phyloP scores from a whole-genome alignment of 1,140 invertebrate species.

The Berghia stephanieae region DNA sequence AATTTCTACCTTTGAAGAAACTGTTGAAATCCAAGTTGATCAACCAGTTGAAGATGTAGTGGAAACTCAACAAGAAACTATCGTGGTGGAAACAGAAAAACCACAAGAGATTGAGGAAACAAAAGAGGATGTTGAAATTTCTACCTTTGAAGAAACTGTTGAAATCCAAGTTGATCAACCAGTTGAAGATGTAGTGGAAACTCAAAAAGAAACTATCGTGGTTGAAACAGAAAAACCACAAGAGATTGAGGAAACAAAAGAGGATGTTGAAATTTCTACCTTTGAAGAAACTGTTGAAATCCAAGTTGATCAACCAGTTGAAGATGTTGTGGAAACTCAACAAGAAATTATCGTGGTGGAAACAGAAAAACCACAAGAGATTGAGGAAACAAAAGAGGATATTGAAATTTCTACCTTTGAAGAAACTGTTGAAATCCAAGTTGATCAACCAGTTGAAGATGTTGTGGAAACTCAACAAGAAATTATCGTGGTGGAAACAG shows the following conservation, averaged over 20 bases:
- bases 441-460: constrained; percentile 37
- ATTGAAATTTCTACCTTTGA: constrained; percentile 18
- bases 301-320: constrained; percentile 20
- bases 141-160: background rate
- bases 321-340: background rate
- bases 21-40: background rate
- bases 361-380: constrained; percentile 11
- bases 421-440: constrained; percentile 12
- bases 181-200: constrained; percentile 5
- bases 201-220: constrained; percentile 16
- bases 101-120: constrained; percentile 14
- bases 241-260: constrained; percentile 9
- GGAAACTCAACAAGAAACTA: constrained; percentile 21
- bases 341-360: constrained; percentile 15
- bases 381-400: constrained; percentile 15
- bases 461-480: constrained; percentile 32
- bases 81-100: constrained; percentile 25
- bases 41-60: constrained; percentile 22
- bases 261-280: constrained; percentile 15
- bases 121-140: background rate
- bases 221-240: constrained; percentile 32
- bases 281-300: constrained; percentile 7
- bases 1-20: constrained; percentile 1
- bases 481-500: constrained; percentile 33
- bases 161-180: constrained; percentile 5